Percentiles rank a stretch among this genome's conserved stretches.
Conservation (phyloP, 2,113 vertebrate genomes). For the Upupa epops region DNA sequence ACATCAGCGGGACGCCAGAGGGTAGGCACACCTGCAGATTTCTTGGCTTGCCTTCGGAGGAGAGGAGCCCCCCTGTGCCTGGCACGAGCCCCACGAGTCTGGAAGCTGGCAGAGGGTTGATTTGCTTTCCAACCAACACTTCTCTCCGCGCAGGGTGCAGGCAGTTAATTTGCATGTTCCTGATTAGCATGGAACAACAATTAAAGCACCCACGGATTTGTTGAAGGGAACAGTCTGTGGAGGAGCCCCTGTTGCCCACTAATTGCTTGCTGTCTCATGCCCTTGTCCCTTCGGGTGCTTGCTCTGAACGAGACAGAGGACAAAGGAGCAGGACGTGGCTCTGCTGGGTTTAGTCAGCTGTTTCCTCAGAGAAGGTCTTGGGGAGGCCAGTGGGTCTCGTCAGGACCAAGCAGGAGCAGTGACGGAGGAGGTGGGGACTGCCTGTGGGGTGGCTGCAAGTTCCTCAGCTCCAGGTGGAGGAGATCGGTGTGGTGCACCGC, state of each 20-base stretch:
- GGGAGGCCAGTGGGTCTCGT: neutral
- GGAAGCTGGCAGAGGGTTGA: neutral
- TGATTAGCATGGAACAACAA: slow-evolving; percentile 55
- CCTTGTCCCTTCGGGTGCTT: slow-evolving; percentile 31
- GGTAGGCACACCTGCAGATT: slow-evolving; percentile 71
- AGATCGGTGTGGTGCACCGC: neutral
- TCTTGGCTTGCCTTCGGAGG: neutral
- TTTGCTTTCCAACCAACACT: neutral
- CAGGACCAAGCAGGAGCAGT: neutral
- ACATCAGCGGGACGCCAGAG: slow-evolving; percentile 91
- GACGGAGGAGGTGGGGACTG: neutral
- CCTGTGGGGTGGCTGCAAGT: neutral
- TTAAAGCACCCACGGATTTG: slow-evolving; percentile 54
- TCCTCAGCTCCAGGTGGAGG: neutral
- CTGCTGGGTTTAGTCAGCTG: neutral
- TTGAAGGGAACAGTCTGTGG: slow-evolving; percentile 34
- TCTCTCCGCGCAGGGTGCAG: neutral
- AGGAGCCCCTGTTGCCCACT: slow-evolving; percentile 55
- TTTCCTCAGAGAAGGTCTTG: neutral
- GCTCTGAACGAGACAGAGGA: slow-evolving; percentile 14
- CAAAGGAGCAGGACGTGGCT: neutral
- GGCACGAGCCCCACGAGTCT: neutral
- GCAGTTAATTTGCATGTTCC: slow-evolving; percentile 55
- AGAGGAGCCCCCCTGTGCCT: rapidly evolving
- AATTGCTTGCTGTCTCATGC: slow-evolving; percentile 60